Conservation (phyloP, 2,797 vertebrate species). For the Limnodromus scolopaceus region DNA sequence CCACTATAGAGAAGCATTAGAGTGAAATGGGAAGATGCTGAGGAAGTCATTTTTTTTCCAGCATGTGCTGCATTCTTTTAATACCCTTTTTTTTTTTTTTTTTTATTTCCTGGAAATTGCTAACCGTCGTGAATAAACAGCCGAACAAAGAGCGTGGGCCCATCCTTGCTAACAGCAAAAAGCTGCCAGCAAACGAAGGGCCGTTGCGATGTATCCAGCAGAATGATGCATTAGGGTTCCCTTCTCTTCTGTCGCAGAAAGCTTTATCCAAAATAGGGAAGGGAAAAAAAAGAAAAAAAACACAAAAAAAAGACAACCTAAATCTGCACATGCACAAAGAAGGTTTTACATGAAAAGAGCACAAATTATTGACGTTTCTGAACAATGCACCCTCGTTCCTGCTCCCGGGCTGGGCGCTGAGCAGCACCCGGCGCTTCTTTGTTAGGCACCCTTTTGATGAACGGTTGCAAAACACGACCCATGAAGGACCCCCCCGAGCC, state of each 20-base stretch:
- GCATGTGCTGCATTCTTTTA: constrained; percentile 48
- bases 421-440: background rate
- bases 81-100: background rate
- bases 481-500: fast-evolving
- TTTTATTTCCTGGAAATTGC: constrained; percentile 43
- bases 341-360: background rate
- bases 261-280: background rate
- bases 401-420: background rate
- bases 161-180: background rate
- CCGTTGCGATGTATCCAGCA: background rate
- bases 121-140: background rate
- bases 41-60: constrained; percentile 38
- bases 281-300: background rate
- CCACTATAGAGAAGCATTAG: background rate
- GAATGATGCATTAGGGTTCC: background rate
- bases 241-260: background rate
- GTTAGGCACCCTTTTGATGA: background rate
- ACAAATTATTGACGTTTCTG: background rate
- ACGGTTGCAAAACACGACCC: background rate
- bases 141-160: constrained; percentile 22
- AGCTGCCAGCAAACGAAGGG: background rate
- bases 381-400: background rate
- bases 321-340: background rate
- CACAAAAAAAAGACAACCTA: background rate
- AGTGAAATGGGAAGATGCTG: constrained; percentile 49